These are phyloP conservation scores for Nesidiocoris tenuis DNA, from an alignment of 2,888 invertebrate genomes.

Conservation along the genomic window DNA sequence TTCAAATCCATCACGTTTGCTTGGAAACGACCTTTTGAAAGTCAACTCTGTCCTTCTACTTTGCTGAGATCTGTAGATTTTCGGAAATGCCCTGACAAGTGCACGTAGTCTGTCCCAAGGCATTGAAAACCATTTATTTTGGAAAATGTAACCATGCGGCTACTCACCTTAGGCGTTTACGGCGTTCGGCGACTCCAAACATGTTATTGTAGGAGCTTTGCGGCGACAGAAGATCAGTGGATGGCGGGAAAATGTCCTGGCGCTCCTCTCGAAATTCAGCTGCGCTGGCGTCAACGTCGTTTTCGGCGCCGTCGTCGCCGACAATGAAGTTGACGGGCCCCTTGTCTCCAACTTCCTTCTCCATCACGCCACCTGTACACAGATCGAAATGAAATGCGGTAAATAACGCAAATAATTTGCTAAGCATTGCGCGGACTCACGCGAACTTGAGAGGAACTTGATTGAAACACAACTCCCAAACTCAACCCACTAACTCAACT, in stretches of 20 bases:
- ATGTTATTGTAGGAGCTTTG: constrained; percentile 52
- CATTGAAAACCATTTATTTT: background rate
- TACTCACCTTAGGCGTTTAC: constrained; percentile 57
- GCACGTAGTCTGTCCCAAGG: background rate
- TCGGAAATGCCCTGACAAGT: too few relatives aligned
- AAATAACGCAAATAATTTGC: background rate
- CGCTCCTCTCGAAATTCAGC: constrained; percentile 50
- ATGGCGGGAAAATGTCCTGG: constrained; percentile 53
- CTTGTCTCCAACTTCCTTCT: constrained; percentile 32
- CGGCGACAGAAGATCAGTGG: constrained; percentile 52
- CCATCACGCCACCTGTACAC: constrained; percentile 40
- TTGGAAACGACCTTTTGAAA: too few relatives aligned
- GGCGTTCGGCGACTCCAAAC: constrained; percentile 56
- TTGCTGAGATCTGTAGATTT: too few relatives aligned
- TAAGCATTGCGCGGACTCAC: background rate
- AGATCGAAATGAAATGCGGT: background rate
- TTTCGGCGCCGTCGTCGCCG: constrained; percentile 49
- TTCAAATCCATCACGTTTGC: too few relatives aligned
- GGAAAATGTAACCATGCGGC: background rate
- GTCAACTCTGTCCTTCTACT: too few relatives aligned
- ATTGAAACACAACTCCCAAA: too few relatives aligned
- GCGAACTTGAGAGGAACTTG: too few relatives aligned
- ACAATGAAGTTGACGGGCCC: constrained; percentile 51
- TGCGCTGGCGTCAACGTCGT: constrained; percentile 9
- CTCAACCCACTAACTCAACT: too few relatives aligned